Percentiles rank a stretch among this genome's conserved stretches.
phyloP scores from a whole-genome alignment of 2,797 vertebrate genomes.

The Tadarida brasiliensis region DNA sequence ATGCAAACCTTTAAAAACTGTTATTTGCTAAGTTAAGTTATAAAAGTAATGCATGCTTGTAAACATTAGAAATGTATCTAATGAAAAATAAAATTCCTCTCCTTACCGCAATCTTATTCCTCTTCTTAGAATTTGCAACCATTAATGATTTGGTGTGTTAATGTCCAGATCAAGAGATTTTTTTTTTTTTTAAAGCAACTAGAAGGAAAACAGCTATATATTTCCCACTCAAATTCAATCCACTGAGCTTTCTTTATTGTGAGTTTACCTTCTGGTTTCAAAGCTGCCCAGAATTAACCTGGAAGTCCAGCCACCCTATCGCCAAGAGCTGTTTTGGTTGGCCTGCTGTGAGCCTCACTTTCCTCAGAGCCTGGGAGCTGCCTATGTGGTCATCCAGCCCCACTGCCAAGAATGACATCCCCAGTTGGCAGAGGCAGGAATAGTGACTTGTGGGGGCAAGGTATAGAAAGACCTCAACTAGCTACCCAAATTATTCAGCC shows the following conservation, averaged over 20 bases:
- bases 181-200: neutral
- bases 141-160: neutral
- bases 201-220: neutral
- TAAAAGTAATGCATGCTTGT: conserved; percentile 22
- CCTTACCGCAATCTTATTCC: neutral
- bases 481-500: neutral
- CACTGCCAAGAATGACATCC: neutral
- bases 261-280: conserved; percentile 27
- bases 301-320: neutral
- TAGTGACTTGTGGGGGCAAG: neutral
- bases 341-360: neutral
- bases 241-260: neutral
- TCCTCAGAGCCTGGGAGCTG: neutral
- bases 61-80: conserved; percentile 24
- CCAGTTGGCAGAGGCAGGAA: neutral
- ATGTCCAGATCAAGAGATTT: neutral
- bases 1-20: neutral
- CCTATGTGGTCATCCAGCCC: neutral
- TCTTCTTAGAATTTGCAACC: neutral
- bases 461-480: neutral
- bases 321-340: neutral
- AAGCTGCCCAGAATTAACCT: neutral
- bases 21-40: neutral
- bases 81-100: conserved; percentile 37
- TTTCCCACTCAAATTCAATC: neutral